Base-by-base conservation (phyloP, 2,113 vertebrate species). In the Pao palembangensis region DNA sequence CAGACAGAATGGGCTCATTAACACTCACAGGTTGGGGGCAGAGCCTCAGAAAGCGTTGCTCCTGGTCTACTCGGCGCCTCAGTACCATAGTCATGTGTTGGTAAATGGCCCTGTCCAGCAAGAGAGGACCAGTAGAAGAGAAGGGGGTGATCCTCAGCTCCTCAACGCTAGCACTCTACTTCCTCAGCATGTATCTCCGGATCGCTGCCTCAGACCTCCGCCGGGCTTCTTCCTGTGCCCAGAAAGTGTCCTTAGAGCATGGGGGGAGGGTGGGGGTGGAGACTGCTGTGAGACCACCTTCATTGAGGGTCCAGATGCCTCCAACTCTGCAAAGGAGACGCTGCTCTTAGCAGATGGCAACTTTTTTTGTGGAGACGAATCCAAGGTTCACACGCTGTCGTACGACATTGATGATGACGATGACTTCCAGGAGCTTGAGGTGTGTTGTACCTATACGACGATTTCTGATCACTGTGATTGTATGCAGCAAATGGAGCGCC, bases 241-340 rank as follows among this genome's bases (percentile, higher is more conserved):
- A 0, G 94, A 97, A 69, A 91, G 90, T 0, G 1, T 94, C 61
- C 86, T 97, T 72, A 89, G 84, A 16, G 90, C 91, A 0, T 95
- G 94, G 94, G 94, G 70, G 0, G 95, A 94, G 2, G 79, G 84
- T 0, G 55, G 91, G 31, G 84, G 84, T 2, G 61, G 91, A 0
- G 94, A 96, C 78, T 95, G 94, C 88, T 97, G 95, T 0, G 96
- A 98, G 78, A 98, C 95, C 12, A 96, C 96, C 46, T 98, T 98
- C 85, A 98, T 95, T 0, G 95, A 98, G 82, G 93, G 93, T 0
- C 47, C 64, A 0, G 90, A 92, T 31, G 6, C 92, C 55, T 88
- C 92, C 44, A 51, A 92, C 57, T 44, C 43, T 43, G 72, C 88
- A 42, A 95, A 91, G 84, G 93, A 96, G 66, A 89, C 87, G 61